These are phyloP conservation scores for Microcebus ravelobensis DNA, from an alignment of 2,113 vertebrate genomes.

Conservation along the genomic window DNA sequence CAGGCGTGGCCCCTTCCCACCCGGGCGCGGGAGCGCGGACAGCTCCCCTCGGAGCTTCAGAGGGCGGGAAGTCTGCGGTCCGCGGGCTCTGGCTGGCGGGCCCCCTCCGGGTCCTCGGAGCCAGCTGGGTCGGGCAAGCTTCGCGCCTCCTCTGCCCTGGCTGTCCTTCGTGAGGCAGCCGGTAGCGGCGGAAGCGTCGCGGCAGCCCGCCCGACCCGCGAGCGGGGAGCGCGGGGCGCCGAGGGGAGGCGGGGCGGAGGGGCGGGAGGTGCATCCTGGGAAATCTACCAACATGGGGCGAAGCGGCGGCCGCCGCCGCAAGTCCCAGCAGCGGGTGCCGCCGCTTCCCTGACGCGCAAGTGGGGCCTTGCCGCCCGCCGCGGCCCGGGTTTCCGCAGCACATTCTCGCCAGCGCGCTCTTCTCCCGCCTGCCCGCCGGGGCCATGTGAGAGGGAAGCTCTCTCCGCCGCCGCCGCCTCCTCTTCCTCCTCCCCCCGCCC, in stretches of 20 bases:
- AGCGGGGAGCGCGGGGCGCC: slow-evolving; percentile 50
- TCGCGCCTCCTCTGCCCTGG: background rate
- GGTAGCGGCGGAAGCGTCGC: background rate
- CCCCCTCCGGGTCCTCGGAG: background rate
- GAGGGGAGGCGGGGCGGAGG: slow-evolving; percentile 72
- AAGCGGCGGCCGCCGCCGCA: slow-evolving; percentile 74
- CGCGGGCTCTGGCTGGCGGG: background rate
- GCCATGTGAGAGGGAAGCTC: slow-evolving; percentile 80
- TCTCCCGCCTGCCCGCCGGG: slow-evolving; percentile 58
- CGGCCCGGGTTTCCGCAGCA: background rate
- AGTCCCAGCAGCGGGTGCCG: slow-evolving; percentile 29
- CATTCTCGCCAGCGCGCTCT: slow-evolving; percentile 58
- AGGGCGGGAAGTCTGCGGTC: background rate
- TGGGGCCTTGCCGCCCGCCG: slow-evolving; percentile 49
- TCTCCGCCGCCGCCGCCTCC: slow-evolving; percentile 61
- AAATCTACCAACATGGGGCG: slow-evolving; percentile 89
- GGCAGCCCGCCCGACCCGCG: background rate
- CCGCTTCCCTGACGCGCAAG: slow-evolving; percentile 71
- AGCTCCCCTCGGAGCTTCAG: background rate
- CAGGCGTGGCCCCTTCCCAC: slow-evolving; percentile 21
- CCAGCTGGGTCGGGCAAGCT: background rate
- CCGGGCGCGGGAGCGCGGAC: background rate
- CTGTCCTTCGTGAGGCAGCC: background rate
- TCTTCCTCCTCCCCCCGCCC: slow-evolving; percentile 67
- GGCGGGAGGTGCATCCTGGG: slow-evolving; percentile 89